Base-by-base conservation (phyloP, 2,888 invertebrate species). In the Axea sp. region DNA sequence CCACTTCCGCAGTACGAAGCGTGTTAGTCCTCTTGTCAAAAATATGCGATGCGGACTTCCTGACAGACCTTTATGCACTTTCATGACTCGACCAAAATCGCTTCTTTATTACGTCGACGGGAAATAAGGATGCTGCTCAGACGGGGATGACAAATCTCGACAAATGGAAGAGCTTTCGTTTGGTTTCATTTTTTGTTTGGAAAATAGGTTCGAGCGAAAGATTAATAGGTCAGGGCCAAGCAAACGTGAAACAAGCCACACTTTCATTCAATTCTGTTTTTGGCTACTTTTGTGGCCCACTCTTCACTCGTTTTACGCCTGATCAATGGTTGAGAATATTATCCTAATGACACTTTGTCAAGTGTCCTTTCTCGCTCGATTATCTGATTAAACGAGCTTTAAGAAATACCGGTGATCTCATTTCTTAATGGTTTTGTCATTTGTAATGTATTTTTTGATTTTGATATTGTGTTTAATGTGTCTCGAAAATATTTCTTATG, bases 21-120 rank as follows among this genome's bases (percentile, higher is more conserved):
- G 12, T 19, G 22, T n/a, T n/a, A n/a, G 43, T 11, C 30, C 30
- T 37, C 57, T 60, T 51, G 57, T 57, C 51, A 22, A 72, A 64
- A 64, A 72, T 57, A 55, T 41, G 47, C 71, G 47, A 64, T 37
- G 41, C 62, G 55, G 43, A 71, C 71, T 71, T 71, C 71, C 62
- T 53, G 55, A 41, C 62, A 26, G 47, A 45, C 31, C 55, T 37
- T 51, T 28, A 31, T 43, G 57, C 41, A 35, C 39, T 9, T 9
- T 19, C 24, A 45, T n/a, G 41, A 37, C 19, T 37, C 41, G 24
- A n/a, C n/a, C n/a, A n/a, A n/a, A n/a, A n/a, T n/a, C n/a, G n/a
- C 12, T 3, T 15, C 30, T 30, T 30, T 47, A 33, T 11, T 14
- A 2, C 33, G 7, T n/a, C 1, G 24, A 8, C 6, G n/a, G n/a